Evolutionary conservation across 2,113 vertebrate genomes (phyloP), one percentile per base, ranked within the genome.

Genomic region (Tor tambroides): DNA sequence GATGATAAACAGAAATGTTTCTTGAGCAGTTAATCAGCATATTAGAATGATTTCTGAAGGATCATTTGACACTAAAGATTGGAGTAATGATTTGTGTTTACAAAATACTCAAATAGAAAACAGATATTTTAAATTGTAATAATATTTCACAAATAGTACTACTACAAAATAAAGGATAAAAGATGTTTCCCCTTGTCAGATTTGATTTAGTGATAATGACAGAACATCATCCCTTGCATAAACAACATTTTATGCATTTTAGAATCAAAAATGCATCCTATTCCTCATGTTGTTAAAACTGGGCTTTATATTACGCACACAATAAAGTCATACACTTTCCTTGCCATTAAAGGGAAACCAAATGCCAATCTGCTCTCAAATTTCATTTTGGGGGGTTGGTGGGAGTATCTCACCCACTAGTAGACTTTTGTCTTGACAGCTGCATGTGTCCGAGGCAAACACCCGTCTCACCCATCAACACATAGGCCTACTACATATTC

Each of bases 381-480:
- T 85, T 87, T 86, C 67, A 71, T 46, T 87, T 63, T 65, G 78
- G 21, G 59, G 41, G 85, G 63, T 69, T 69, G 85, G 76, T 65
- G 32, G 79, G 61, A 26, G 51, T 75, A 78, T 59, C 49, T 10
- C 21, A 59, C 0, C 21, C 21, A 59, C 21, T 59, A n/a, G 2
- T 59, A 59, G 8, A 59, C 56, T 3, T 23, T 43, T 30, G 26
- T 41, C 51, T 69, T 41, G 17, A 80, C 65, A 72, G 67, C 15
- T 12, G 28, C 67, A 83, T 75, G 85, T 61, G 35, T 82, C 28
- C 17, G 38, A 19, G 74, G 49, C 46, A 78, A 87, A 88, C 93
- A 94, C 90, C 93, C 93, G 92, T 94, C 86, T 69, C n/a, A 86
- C 87, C 90, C 90, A 87, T 21, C 43, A 87, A 82, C 80, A 86